Evolutionary conservation across 2,888 invertebrate genomes (phyloP).

Genomic region (Hypselothyrea guttata): DNA sequence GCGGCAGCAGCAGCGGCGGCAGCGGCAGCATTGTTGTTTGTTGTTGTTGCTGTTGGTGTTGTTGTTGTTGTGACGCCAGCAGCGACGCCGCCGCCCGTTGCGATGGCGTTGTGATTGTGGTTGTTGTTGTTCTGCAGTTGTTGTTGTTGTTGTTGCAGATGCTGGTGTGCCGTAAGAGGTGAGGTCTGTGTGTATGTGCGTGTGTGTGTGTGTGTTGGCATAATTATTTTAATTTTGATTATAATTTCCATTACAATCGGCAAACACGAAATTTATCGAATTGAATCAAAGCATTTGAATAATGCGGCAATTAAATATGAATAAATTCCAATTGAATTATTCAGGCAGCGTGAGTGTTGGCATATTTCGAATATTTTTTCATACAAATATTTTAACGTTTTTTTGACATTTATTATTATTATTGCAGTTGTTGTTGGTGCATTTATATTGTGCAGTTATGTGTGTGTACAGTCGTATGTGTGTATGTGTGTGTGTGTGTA

Average conservation of each 20-base stretch:
- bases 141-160: conserved; percentile 60
- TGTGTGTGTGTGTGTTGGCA: conserved; percentile 32
- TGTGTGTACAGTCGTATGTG: conserved; percentile 36
- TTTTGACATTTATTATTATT: conserved; percentile 28
- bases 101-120: conserved; percentile 75
- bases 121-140: conserved; percentile 61
- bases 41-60: conserved; percentile 60
- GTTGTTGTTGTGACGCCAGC: conserved; percentile 63
- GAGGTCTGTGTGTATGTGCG: conserved; percentile 69
- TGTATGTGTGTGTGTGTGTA: conserved; percentile 41
- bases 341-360: conserved; percentile 59
- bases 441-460: conserved; percentile 6
- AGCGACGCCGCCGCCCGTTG: conserved; percentile 83
- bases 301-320: conserved; percentile 56
- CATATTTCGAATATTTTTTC: conserved; percentile 33
- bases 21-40: conserved; percentile 65
- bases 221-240: conserved; percentile 10
- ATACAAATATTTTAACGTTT: conserved; percentile 1
- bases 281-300: conserved; percentile 63
- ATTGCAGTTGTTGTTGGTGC: conserved; percentile 18
- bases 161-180: conserved; percentile 82
- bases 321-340: conserved; percentile 62
- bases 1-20: conserved; percentile 82
- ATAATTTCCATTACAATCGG: conserved; percentile 26
- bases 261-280: conserved; percentile 30